Evolutionary conservation across 2,113 vertebrate species (phyloP).

Genomic region (Cranoglanis bouderius): DNA sequence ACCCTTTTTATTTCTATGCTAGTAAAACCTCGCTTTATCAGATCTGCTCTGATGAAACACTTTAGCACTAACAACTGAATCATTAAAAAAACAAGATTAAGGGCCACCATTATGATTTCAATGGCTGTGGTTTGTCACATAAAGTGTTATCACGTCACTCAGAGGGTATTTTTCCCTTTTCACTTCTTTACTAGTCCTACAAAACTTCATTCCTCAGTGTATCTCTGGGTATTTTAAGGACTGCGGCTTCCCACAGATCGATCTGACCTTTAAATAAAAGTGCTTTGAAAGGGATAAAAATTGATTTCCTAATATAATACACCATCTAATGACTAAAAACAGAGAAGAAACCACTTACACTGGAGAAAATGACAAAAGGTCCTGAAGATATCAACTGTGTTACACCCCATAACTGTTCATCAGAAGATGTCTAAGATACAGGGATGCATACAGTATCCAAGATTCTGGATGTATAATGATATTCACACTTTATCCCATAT

Average conservation of each 20-base stretch:
- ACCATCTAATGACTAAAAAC: neutral
- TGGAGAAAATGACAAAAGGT: too few relatives aligned
- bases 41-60: neutral
- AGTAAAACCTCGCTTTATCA: neutral
- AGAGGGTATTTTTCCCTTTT: neutral
- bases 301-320: neutral
- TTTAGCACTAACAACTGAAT: neutral
- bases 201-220: neutral
- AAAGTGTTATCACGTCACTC: neutral
- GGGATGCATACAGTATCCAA: neutral
- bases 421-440: neutral
- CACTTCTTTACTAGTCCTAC: neutral
- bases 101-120: neutral
- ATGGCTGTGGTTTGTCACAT: neutral
- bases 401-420: neutral
- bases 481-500: neutral
- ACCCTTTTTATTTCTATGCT: too few relatives aligned
- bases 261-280: slow-evolving; percentile 5
- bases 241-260: neutral
- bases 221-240: neutral
- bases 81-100: neutral
- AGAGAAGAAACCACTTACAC: neutral
- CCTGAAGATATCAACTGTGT: neutral
- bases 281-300: neutral
- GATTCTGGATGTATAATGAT: neutral